Evolutionary conservation across 2,113 vertebrate species (phyloP).

Genomic region (Platichthys flesus): DNA sequence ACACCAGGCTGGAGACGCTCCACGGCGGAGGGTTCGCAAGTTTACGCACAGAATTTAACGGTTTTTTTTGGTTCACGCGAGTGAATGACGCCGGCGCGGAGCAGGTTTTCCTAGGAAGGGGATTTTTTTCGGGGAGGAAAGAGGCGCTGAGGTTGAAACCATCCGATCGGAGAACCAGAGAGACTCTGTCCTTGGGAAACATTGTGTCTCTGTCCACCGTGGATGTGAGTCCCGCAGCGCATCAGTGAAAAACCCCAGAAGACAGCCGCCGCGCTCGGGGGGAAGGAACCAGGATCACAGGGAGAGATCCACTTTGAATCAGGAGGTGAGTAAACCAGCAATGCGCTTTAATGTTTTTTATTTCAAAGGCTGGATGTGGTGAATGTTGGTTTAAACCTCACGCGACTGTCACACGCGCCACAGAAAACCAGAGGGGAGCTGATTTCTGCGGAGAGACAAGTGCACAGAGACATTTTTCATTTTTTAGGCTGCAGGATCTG

Average conservation of each 20-base stretch:
- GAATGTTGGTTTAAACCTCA: background rate
- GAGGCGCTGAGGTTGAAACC: too few species aligned
- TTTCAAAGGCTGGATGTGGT: too few species aligned
- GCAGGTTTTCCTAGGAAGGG: constrained; percentile 8
- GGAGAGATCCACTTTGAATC: constrained; percentile 40
- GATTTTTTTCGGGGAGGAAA: background rate
- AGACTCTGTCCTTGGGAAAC: constrained; percentile 33
- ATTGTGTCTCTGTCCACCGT: constrained; percentile 14
- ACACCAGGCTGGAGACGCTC: background rate
- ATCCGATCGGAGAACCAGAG: too few species aligned
- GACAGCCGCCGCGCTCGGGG: constrained; percentile 39
- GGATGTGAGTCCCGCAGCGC: constrained; percentile 63
- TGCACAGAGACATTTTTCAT: constrained; percentile 52
- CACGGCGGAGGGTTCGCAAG: constrained; percentile 3
- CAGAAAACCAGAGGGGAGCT: background rate
- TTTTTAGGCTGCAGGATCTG: constrained; percentile 45
- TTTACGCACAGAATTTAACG: constrained; percentile 57
- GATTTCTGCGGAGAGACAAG: constrained; percentile 47
- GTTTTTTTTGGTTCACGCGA: too few species aligned
- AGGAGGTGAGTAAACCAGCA: constrained; percentile 66
- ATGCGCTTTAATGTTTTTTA: too few species aligned
- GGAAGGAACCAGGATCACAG: constrained; percentile 30
- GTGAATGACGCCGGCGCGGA: constrained; percentile 64
- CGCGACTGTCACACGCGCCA: background rate
- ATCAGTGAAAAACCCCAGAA: constrained; percentile 44